These are phyloP conservation scores for Melanostoma mellinum DNA, from an alignment of 2,888 invertebrate genomes.

Conservation along the genomic window DNA sequence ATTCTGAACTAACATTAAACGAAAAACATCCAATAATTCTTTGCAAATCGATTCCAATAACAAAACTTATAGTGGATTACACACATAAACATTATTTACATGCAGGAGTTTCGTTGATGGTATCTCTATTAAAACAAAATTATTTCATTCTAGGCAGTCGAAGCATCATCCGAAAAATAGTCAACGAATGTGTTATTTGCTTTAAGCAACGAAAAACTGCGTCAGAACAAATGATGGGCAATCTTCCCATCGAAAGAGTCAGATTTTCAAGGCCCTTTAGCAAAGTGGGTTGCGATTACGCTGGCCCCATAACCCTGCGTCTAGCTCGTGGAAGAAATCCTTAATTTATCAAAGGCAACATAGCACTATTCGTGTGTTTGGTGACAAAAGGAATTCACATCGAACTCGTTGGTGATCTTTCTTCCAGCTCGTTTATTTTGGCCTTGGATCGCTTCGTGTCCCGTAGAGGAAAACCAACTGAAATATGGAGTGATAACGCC, in stretches of 20 bases:
- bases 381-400: conserved; percentile 31
- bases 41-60: background rate
- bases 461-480: conserved; percentile 24
- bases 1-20: conserved; percentile 10
- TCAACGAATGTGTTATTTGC: conserved; percentile 22
- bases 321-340: conserved; percentile 23
- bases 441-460: conserved; percentile 11
- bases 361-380: conserved; percentile 31
- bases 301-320: conserved; percentile 29
- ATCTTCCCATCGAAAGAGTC: conserved; percentile 31
- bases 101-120: background rate
- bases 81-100: background rate
- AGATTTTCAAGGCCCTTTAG: conserved; percentile 30
- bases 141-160: conserved; percentile 9
- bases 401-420: conserved; percentile 6
- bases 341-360: conserved; percentile 7
- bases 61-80: background rate
- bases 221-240: conserved; percentile 24
- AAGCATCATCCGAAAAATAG: conserved; percentile 12
- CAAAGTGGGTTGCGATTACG: conserved; percentile 35
- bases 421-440: conserved; percentile 6
- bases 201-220: conserved; percentile 26
- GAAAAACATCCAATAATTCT: conserved; percentile 40
- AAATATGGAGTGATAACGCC: conserved; percentile 29
- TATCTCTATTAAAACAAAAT: conserved; percentile 1